These are phyloP conservation scores for Cuniculus paca DNA, from an alignment of 2,797 vertebrate species.

Conservation along the genomic window DNA sequence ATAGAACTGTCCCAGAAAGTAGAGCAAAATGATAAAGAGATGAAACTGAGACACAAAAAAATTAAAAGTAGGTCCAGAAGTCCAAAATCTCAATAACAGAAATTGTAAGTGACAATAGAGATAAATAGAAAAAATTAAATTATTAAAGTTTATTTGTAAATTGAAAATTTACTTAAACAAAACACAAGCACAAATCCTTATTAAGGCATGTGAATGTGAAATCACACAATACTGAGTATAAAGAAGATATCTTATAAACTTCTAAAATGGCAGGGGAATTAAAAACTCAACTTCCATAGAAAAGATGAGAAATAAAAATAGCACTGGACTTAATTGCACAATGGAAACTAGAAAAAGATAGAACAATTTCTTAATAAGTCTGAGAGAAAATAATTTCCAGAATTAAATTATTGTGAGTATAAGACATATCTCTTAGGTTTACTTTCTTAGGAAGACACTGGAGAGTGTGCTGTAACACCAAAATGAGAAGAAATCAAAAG, in stretches of 20 bases:
- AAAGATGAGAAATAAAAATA: slow-evolving; percentile 23
- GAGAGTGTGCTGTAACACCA: not conserved
- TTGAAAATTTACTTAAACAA: not conserved
- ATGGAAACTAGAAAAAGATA: slow-evolving; percentile 3
- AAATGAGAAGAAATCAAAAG: slow-evolving; percentile 7
- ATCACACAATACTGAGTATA: not conserved
- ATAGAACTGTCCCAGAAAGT: not conserved
- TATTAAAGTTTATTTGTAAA: slow-evolving; percentile 29
- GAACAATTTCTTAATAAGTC: slow-evolving; percentile 9
- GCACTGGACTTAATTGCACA: not conserved
- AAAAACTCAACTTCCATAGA: not conserved
- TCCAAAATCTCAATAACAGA: slow-evolving; percentile 34
- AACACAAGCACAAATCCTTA: not conserved
- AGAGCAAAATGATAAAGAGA: slow-evolving; percentile 35
- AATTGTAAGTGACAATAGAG: not conserved
- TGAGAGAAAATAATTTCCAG: slow-evolving; percentile 34
- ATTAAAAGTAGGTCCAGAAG: not conserved
- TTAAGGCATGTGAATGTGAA: not conserved
- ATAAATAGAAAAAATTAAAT: not conserved
- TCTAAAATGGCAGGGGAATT: not conserved
- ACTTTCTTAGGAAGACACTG: slow-evolving; percentile 7
- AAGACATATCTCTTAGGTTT: not conserved
- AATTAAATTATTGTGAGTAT: slow-evolving; percentile 57
- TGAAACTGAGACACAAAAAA: not conserved
- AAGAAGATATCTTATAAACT: not conserved